Evolutionary conservation across 2,797 vertebrate genomes (phyloP), one percentile per base, ranked within the genome.

Genomic region (Delichon dasypus): DNA sequence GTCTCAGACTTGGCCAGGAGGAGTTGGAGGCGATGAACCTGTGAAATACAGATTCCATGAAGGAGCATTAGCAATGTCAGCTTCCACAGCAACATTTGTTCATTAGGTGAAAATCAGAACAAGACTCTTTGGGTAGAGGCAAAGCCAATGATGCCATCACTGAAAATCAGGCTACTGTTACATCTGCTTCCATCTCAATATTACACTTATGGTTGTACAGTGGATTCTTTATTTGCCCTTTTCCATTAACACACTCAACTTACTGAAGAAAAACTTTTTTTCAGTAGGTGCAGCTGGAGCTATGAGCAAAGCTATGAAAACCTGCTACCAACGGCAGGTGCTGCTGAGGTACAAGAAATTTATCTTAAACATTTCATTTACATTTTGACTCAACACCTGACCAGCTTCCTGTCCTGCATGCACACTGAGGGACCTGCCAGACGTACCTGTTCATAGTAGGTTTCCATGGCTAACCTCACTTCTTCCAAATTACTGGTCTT

Each of bases 391-490:
- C 51, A 19, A 73, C 27, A 62, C 27, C 13, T 55, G 44, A 47
- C 54, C 58, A 90, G 44, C 21, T 8, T 26, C 44, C 47, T 72
- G 20, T 19, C 19, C n/a, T 13, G 23, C 20, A 40, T 9, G 13
- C 42, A 42, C 2, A 1, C 4, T 32, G 44, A 55, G n/a, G 40
- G 86, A 40, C 18, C 29, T 61, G 70, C 3, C 66, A 64, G 58
- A 50, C 15, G 1, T 96, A 99, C 99, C 99, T 99, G 99, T 54
- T 99, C 98, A 55, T 98, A 98, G 95, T 98, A 99, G 3, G 98
- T 98, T 94, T 99, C 98, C 96, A 98, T 97, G n/a, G 98, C 98
- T 57, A 98, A 97, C 95, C 98, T 98, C 97, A 99, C 98, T 98
- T 99, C 99, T 90, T 99, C 98, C 95, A 99, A 73, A 97, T 97